phyloP scores from a whole-genome alignment of 2,797 vertebrate species.

The Clarias laeviceps region DNA sequence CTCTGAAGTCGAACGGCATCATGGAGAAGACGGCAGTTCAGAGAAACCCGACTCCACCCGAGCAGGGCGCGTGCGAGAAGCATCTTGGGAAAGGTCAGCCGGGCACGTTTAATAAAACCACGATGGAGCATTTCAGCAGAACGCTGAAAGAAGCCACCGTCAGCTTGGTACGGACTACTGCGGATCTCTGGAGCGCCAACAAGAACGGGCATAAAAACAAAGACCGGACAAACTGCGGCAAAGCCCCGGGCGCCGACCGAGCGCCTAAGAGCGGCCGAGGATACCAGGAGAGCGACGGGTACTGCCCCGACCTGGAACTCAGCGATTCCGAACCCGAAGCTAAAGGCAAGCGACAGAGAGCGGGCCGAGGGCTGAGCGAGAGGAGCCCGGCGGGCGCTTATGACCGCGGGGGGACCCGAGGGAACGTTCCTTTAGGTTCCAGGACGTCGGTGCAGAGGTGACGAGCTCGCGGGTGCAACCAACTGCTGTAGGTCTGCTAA shows the following conservation, averaged over 20 bases:
- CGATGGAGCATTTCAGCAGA: conserved; percentile 86
- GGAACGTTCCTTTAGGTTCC: conserved; percentile 80
- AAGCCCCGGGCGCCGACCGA: conserved; percentile 73
- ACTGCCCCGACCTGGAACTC: conserved; percentile 94
- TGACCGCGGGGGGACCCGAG: conserved; percentile 70
- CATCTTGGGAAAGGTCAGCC: conserved; percentile 71
- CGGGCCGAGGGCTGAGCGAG: conserved; percentile 70
- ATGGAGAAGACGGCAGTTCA: conserved; percentile 77
- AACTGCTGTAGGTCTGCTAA: conserved; percentile 43
- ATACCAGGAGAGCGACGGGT: conserved; percentile 93
- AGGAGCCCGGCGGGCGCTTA: conserved; percentile 75
- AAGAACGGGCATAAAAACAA: conserved; percentile 82
- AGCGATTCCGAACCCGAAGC: conserved; percentile 96
- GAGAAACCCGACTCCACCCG: conserved; percentile 74
- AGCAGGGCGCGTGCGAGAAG: conserved; percentile 74
- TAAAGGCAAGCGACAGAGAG: conserved; percentile 76
- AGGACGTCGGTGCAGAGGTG: conserved; percentile 90
- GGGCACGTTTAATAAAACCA: conserved; percentile 80
- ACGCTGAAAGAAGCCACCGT: conserved; percentile 93
- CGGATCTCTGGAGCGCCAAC: conserved; percentile 83
- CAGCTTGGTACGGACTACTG: conserved; percentile 85
- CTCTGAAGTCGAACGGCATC: conserved; percentile 81
- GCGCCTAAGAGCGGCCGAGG: conserved; percentile 70
- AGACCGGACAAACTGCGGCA: conserved; percentile 82
- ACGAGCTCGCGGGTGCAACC: conserved; percentile 69